Conservation (phyloP, 2,797 vertebrate genomes). For the Catamblyrhynchus diadema region DNA sequence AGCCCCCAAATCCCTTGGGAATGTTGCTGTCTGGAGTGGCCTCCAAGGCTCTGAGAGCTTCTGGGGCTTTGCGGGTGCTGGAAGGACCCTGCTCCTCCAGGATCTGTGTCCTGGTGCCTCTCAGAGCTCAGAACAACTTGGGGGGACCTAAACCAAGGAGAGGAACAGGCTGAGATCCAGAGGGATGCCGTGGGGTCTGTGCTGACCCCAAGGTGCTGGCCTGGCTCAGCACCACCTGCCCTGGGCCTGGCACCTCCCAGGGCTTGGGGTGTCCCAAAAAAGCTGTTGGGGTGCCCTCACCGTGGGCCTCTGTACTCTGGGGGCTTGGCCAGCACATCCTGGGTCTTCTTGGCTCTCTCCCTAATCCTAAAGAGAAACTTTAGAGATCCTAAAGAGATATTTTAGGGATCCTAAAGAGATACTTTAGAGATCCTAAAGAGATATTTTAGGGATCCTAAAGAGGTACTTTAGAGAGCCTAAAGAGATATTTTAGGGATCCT, state of each 20-base stretch:
- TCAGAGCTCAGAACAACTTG: accelerated
- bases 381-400: accelerated
- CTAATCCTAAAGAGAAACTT: not conserved
- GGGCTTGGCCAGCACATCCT: not conserved
- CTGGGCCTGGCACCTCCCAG: not conserved
- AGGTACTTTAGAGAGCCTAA: too few species aligned
- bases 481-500: accelerated
- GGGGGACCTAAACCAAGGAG: not conserved
- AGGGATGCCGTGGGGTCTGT: not conserved
- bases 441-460: too few species aligned
- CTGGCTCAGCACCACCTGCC: not conserved
- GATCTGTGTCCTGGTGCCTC: not conserved
- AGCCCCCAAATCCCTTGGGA: not conserved
- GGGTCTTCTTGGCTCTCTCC: not conserved
- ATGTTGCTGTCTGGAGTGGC: not conserved
- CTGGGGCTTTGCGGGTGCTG: not conserved
- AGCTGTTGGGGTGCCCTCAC: not conserved
- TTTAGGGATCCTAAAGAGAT: too few species aligned
- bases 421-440: too few species aligned
- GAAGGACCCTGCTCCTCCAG: not conserved
- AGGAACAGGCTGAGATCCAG: not conserved
- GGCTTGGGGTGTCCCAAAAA: not conserved
- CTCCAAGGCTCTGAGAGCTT: not conserved
- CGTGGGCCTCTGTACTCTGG: accelerated
- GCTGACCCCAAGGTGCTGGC: not conserved